phyloP scores from a whole-genome alignment of 2,888 invertebrate genomes.

The Ennomos fuscantarius region DNA sequence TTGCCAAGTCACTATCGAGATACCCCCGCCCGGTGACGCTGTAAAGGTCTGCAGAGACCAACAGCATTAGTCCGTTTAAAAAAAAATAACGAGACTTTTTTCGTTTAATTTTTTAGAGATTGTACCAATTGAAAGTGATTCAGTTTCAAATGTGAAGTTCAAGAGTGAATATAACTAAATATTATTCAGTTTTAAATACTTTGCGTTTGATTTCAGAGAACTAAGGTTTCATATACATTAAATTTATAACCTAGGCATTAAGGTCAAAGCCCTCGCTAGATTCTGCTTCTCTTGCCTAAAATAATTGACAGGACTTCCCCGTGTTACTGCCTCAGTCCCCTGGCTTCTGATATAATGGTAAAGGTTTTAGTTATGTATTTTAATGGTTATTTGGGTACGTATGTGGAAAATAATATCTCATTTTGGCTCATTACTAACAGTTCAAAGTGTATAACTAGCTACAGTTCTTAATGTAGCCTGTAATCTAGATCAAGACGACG shows the following conservation, averaged over 20 bases:
- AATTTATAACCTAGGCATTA: slow-evolving; percentile 8
- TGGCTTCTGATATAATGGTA: slow-evolving; percentile 12
- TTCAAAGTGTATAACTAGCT: too few relatives aligned
- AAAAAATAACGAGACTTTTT: too few relatives aligned
- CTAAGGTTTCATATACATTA: slow-evolving; percentile 2
- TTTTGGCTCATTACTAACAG: slow-evolving; percentile 1
- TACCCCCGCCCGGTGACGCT: too few relatives aligned
- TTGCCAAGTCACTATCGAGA: too few relatives aligned
- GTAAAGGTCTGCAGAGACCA: too few relatives aligned
- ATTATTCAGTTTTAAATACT: background rate
- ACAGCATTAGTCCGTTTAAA: too few relatives aligned
- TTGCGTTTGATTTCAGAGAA: background rate
- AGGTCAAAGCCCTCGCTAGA: slow-evolving; percentile 17
- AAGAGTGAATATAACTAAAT: background rate
- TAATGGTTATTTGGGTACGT: slow-evolving; percentile 8
- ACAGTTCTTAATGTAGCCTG: too few relatives aligned
- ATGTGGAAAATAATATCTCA: slow-evolving; percentile 9
- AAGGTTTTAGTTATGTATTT: slow-evolving; percentile 19
- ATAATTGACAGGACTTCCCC: background rate
- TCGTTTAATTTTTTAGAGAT: too few relatives aligned
- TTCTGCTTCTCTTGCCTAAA: slow-evolving; percentile 16
- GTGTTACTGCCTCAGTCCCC: slow-evolving; percentile 7
- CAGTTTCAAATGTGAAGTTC: too few relatives aligned
- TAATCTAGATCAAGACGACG: too few relatives aligned
- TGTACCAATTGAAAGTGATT: too few relatives aligned